Evolutionary conservation across 2,888 invertebrate genomes (phyloP).

Genomic region (Drosophila kanekoi): DNA sequence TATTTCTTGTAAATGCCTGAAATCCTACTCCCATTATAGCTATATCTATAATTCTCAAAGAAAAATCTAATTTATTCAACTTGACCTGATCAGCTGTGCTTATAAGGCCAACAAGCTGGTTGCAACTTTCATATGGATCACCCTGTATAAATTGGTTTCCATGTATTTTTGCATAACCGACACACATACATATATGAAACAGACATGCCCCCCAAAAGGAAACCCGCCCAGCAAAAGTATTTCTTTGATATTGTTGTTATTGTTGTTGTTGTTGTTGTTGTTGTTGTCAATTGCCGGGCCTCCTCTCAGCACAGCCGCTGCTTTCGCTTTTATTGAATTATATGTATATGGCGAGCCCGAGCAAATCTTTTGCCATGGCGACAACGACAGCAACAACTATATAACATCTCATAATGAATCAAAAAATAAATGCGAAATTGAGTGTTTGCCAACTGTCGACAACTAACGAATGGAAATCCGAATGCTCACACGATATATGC

Average conservation of each 20-base stretch:
- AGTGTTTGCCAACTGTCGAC: slow-evolving; percentile 66
- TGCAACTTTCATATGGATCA: not conserved
- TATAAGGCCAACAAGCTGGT: not conserved
- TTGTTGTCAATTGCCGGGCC: slow-evolving; percentile 74
- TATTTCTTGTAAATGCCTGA: too few relatives aligned
- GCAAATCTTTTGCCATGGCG: slow-evolving; percentile 70
- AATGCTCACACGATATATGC: slow-evolving; percentile 47
- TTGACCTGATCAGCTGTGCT: not conserved
- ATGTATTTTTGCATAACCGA: slow-evolving; percentile 26
- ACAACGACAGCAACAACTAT: slow-evolving; percentile 50
- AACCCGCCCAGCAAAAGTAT: slow-evolving; percentile 41
- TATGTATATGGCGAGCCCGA: slow-evolving; percentile 50
- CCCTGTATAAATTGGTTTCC: slow-evolving; percentile 26
- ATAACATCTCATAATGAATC: slow-evolving; percentile 41
- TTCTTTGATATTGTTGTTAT: slow-evolving; percentile 5
- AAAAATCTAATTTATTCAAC: not conserved
- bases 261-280: slow-evolving; percentile 27
- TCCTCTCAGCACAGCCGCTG: slow-evolving; percentile 47
- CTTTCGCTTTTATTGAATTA: slow-evolving; percentile 74
- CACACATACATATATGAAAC: not conserved
- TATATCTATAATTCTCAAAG: too few relatives aligned
- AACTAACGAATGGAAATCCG: slow-evolving; percentile 46
- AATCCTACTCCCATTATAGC: too few relatives aligned
- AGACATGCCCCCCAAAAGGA: slow-evolving; percentile 54
- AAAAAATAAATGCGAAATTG: slow-evolving; percentile 52